Evolutionary conservation across 2,888 invertebrate genomes (phyloP).

Genomic region (Cacoxenus indagator): DNA sequence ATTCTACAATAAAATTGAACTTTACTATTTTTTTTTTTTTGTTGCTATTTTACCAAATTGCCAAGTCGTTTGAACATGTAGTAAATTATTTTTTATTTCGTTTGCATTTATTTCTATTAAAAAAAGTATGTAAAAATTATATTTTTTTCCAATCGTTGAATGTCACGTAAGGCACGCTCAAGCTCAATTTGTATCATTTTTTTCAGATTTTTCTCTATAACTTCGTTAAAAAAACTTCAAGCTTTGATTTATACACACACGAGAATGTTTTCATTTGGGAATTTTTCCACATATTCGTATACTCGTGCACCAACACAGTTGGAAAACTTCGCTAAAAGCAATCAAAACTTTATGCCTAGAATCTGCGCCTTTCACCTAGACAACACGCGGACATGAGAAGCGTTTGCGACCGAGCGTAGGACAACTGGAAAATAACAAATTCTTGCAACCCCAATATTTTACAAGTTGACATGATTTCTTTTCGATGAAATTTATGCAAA

Average conservation of each 20-base stretch:
- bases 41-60: too few species aligned
- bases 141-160: slow-evolving; percentile 30
- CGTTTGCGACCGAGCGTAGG: neutral
- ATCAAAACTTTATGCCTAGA: slow-evolving; percentile 30
- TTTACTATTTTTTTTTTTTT: too few species aligned
- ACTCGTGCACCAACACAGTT: neutral
- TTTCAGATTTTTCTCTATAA: neutral
- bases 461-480: slow-evolving; percentile 4
- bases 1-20: too few species aligned
- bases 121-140: slow-evolving; percentile 17
- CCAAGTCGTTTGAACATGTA: too few species aligned
- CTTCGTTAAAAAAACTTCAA: neutral
- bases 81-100: slow-evolving; percentile 21
- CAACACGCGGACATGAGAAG: neutral
- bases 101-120: slow-evolving; percentile 11
- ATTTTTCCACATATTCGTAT: neutral
- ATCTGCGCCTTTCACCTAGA: slow-evolving; percentile 14
- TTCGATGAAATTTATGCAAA: slow-evolving; percentile 15
- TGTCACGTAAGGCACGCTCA: slow-evolving; percentile 48
- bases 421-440: slow-evolving; percentile 6
- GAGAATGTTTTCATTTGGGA: neutral
- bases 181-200: neutral
- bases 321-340: slow-evolving; percentile 6
- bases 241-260: neutral
- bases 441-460: slow-evolving; percentile 1